phyloP scores from a whole-genome alignment of 2,797 vertebrate genomes.

The Hipposideros larvatus region DNA sequence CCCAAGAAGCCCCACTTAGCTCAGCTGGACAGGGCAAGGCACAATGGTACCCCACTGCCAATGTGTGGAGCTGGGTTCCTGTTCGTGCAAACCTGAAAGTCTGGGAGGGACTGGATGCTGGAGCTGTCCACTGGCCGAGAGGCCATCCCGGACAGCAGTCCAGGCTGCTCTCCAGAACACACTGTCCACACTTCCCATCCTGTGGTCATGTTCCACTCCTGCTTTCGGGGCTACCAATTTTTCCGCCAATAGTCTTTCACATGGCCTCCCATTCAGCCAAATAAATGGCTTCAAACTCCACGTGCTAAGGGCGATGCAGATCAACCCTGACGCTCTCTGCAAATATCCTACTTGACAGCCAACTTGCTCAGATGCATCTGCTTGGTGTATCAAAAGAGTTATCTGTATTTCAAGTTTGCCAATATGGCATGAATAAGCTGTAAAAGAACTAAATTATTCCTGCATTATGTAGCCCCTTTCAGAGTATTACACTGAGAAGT shows the following conservation, averaged over 20 bases:
- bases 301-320: not conserved
- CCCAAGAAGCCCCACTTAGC: not conserved
- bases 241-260: not conserved
- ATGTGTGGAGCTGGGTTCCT: not conserved
- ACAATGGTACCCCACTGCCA: not conserved
- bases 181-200: not conserved
- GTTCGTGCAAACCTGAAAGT: not conserved
- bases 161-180: not conserved
- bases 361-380: not conserved
- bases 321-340: not conserved
- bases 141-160: no score
- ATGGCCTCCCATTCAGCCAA: not conserved
- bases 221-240: not conserved
- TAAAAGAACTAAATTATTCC: not conserved
- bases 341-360: not conserved
- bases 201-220: not conserved
- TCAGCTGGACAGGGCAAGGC: not conserved
- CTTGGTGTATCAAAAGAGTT: not conserved
- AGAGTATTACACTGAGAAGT: not conserved
- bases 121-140: not conserved
- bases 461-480: not conserved
- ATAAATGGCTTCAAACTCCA: slow-evolving; percentile 1
- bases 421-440: not conserved
- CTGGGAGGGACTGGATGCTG: not conserved
- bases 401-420: not conserved